These are phyloP conservation scores for Phyllotreta cruciferae DNA, from an alignment of 2,888 invertebrate species.

Conservation along the genomic window DNA sequence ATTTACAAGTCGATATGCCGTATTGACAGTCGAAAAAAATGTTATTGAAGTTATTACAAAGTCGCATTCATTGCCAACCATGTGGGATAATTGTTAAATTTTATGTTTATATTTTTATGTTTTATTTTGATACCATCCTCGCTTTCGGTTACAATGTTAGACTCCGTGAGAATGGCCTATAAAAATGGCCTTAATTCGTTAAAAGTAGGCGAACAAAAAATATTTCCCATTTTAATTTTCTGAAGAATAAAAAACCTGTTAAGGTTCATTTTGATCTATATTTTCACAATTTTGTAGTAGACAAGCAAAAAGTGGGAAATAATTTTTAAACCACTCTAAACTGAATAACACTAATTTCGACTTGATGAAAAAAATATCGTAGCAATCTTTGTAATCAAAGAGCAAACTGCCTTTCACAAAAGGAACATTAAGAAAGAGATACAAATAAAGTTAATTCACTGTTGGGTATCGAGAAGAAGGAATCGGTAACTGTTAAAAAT, in stretches of 20 bases:
- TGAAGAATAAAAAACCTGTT: no score
- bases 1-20: conserved; percentile 40
- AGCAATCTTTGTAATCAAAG: no score
- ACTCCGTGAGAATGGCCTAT: conserved; percentile 34
- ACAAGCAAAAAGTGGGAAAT: no score
- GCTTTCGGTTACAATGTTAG: conserved; percentile 30
- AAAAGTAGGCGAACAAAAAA: conserved; percentile 1
- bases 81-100: conserved; percentile 29
- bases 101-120: conserved; percentile 31
- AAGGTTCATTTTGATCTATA: no score
- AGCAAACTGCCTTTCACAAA: neutral
- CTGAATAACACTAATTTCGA: no score
- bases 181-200: conserved; percentile 24
- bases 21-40: conserved; percentile 37
- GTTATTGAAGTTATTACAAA: conserved; percentile 30
- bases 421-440: conserved; percentile 11
- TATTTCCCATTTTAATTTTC: no score
- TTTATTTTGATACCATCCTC: conserved; percentile 34
- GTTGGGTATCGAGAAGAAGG: conserved; percentile 10
- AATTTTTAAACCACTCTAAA: no score
- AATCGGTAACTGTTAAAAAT: conserved; percentile 31
- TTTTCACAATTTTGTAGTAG: no score
- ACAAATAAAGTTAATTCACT: conserved; percentile 11
- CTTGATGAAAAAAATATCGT: neutral
- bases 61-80: conserved; percentile 29